These are phyloP conservation scores for Atta texana DNA, from an alignment of 1,140 invertebrate genomes.

Conservation along the genomic window DNA sequence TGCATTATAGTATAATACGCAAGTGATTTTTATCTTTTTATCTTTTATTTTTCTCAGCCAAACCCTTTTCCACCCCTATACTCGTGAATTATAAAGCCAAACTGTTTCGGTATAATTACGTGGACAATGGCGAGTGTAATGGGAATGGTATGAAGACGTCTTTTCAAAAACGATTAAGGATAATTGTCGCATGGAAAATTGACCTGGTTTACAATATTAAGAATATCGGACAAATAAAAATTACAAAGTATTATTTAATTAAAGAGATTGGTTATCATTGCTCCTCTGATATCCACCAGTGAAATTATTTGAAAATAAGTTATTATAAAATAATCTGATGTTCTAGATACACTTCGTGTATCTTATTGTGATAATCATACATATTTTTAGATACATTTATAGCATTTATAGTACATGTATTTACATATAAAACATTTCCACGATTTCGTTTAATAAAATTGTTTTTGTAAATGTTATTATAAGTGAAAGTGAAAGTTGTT, in stretches of 20 bases:
- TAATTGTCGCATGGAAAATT: constrained; percentile 20
- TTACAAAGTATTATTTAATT: no score
- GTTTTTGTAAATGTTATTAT: constrained; percentile 22
- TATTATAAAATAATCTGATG: no score
- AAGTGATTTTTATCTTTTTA: constrained; percentile 28
- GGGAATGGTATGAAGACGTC: background rate
- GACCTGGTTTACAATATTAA: background rate
- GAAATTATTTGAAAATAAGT: no score
- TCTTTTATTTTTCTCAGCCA: constrained; percentile 22
- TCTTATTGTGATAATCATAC: background rate
- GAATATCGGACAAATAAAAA: background rate
- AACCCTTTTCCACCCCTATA: background rate
- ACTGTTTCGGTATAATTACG: constrained; percentile 46
- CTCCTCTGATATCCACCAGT: no score
- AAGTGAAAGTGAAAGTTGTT: constrained; percentile 14
- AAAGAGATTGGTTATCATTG: no score
- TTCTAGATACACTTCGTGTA: no score
- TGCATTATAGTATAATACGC: constrained; percentile 44
- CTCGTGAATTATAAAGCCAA: constrained; percentile 41
- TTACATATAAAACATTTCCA: background rate
- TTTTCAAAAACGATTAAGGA: constrained; percentile 34
- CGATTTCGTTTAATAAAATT: constrained; percentile 10
- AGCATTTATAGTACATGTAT: background rate
- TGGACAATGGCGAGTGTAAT: constrained; percentile 26
- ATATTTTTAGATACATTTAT: no score